Conservation (phyloP, 2,113 vertebrate species). For the Galbula dea region DNA sequence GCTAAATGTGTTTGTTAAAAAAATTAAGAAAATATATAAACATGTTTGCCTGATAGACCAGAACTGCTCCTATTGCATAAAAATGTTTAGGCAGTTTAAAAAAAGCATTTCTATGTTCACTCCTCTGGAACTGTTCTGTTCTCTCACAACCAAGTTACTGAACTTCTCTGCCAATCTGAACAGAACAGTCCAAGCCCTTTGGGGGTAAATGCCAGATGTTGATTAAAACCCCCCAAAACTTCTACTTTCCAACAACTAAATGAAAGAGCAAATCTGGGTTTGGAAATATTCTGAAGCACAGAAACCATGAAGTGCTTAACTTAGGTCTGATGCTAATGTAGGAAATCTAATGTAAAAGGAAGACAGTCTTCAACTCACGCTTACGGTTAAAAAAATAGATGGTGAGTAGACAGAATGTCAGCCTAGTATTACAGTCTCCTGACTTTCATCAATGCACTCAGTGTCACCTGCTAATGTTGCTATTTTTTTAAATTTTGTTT, state of each 20-base stretch:
- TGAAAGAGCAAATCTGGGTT: constrained; percentile 1
- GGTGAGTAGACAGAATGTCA: constrained; percentile 38
- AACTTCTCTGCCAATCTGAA: constrained; percentile 24
- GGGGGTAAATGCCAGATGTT: background rate
- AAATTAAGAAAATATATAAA: constrained; percentile 68
- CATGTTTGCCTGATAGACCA: constrained; percentile 62
- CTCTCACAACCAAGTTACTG: background rate
- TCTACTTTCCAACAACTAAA: constrained; percentile 48
- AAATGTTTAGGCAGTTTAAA: constrained; percentile 63
- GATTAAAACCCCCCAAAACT: constrained; percentile 45
- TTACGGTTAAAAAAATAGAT: constrained; percentile 28
- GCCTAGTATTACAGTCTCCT: background rate
- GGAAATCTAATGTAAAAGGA: constrained; percentile 46
- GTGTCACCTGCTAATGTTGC: constrained; percentile 10
- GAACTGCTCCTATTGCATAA: constrained; percentile 62
- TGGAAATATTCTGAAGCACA: constrained; percentile 48
- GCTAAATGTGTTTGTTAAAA: constrained; percentile 72
- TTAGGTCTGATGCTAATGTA: constrained; percentile 10
- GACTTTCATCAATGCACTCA: background rate
- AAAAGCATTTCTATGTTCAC: constrained; percentile 47
- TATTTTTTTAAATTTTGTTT: too few relatives aligned
- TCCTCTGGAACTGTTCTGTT: constrained; percentile 40
- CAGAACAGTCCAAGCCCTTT: constrained; percentile 4
- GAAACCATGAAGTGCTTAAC: constrained; percentile 19
- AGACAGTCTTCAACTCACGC: constrained; percentile 37